Base-by-base conservation (phyloP, 2,888 invertebrate species). In the Erebia ligea region DNA sequence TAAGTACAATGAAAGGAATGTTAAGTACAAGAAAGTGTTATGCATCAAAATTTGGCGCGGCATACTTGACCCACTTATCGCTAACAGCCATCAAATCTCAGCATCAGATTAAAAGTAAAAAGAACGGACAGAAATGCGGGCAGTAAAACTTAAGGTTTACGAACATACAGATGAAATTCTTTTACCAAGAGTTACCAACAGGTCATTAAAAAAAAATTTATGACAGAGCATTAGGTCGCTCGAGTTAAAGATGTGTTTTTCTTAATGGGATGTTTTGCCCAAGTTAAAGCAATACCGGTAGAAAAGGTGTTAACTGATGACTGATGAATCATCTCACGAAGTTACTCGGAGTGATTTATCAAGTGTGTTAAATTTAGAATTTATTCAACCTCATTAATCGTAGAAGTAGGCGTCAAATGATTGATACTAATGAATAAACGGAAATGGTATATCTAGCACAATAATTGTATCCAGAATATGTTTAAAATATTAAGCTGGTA, bases 181-280 rank as follows among this genome's bases (percentile, higher is more conserved):
- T 69, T 63, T 69, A 52, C 50, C 59, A 54, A 64, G 34, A 48
- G 58, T 48, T 63, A 57, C 17, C 52, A 21, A 40, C 52, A 48
- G 61, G 61, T 62, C 67, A 67, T 73, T 73, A 69, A 74, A 74
- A 45, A 21, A 58, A 54, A 58, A 72, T 74, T 74, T 70, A 72
- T 61, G 65, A 54, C 48, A 40, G 65, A 57, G 57, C 61, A 69
- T 70, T 69, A 62, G 19, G 21, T 45, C 62, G 45, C 62, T 62
- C 48, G 62, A 21, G 19, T 48, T 62, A 62, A 13, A 62, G 45
- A 45, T 45, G 21, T 19, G 21, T 6, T 1, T 19, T 13, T 15
- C 13, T 10, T 45, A 62, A 48, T 62, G 15, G 21, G 45, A 19
- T 62, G 48, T 48, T 62, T 62, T 21, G 45, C 62, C 48, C 19